Base-by-base conservation (phyloP, 2,797 vertebrate genomes). In the Triplophysa bombifrons region DNA sequence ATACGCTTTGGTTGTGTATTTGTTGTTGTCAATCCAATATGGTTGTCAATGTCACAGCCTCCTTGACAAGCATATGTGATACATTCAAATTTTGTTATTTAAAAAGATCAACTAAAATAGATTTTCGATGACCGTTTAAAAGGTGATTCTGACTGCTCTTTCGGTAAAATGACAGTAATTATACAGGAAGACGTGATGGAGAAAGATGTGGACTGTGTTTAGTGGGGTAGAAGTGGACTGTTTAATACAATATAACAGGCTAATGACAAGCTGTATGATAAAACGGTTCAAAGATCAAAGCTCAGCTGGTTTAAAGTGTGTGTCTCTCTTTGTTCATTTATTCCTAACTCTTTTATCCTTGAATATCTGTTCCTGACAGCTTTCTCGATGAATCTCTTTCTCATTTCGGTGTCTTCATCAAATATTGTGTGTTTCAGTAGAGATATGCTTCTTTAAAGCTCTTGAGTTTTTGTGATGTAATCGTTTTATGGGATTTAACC, bases 401-500 rank as follows among this genome's bases (percentile, higher is more conserved):
- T 66, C n/a, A 10, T 60, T 55, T 82, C 60, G 61, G 20, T 69
- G 51, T 74, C 61, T 78, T 63, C 51, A 60, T 38, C 44, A 51
- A 64, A 73, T 60, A 58, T 67, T 60, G n/a, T 71, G 38, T 56
- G 25, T 66, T 76, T 60, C 25, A 60, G 61, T 71, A 53, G 34
- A 72, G 74, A 72, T 69, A 14, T 60, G 38, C 25, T 44, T 71
- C 66, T 22, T 56, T 71, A 41, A 58, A 70, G 25, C 44, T 53
- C 56, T 68, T 41, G 46, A 69, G 30, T 76, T 55, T 53, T 46
- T 71, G 63, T 74, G 73, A 73, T 70, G 44, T 66, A 11, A 63
- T 44, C 25, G 85, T 83, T 87, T 86, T 61, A 3, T 86, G 73
- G 56, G 85, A 84, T 85, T 88, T 84, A 79, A 81, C 87, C 83